Percentiles rank a stretch among this genome's conserved stretches.
phyloP scores from a whole-genome alignment of 2,888 invertebrate genomes.

The Drosophila antonietae region DNA sequence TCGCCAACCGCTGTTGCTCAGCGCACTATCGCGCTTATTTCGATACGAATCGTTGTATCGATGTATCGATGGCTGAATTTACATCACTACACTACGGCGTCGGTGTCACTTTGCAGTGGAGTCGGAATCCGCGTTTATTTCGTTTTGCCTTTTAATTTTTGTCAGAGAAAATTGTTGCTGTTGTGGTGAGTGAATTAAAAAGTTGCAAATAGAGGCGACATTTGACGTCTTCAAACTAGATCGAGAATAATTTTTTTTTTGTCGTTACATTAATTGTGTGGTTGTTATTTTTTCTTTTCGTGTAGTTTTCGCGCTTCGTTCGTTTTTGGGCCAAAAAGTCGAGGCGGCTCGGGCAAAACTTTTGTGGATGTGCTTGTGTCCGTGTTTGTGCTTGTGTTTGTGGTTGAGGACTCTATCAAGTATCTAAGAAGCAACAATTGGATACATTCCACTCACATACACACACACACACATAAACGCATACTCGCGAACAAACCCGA shows the following conservation, averaged over 20 bases:
- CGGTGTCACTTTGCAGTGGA: conserved; percentile 22
- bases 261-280: background rate
- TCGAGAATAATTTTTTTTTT: background rate
- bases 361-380: conserved; percentile 8
- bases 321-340: conserved; percentile 10
- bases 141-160: conserved; percentile 5
- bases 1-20: background rate
- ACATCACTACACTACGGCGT: conserved; percentile 50
- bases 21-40: background rate
- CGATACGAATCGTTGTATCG: conserved; percentile 2
- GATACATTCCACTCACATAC: background rate
- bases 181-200: conserved; percentile 2
- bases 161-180: conserved; percentile 15
- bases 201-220: background rate
- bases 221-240: no score
- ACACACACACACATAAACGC: background rate
- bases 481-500: background rate
- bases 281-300: conserved; percentile 5
- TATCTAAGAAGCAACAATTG: conserved; percentile 1
- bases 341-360: conserved; percentile 9
- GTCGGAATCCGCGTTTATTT: conserved; percentile 34
- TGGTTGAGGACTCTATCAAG: background rate
- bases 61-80: conserved; percentile 25
- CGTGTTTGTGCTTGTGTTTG: background rate
- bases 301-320: conserved; percentile 39